These are phyloP conservation scores for Nesometra sesokonis DNA, from an alignment of 35 echinoderm and acorn worm species.

Conservation along the genomic window DNA sequence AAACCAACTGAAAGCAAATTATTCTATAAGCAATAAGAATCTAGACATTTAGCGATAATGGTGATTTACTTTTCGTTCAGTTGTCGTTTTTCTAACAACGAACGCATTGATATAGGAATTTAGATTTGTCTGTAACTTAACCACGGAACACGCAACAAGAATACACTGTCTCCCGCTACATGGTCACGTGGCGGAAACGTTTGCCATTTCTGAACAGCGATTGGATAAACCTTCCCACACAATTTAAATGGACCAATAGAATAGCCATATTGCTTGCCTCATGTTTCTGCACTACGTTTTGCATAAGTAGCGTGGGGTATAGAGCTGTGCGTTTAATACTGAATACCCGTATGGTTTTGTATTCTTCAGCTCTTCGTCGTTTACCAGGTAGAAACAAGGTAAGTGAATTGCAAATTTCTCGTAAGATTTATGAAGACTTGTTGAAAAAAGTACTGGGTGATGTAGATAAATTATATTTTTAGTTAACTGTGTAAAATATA, in stretches of 20 bases:
- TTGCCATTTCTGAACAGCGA: background rate
- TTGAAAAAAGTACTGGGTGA: background rate
- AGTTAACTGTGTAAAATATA: background rate
- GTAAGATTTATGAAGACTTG: background rate
- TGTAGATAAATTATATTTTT: background rate
- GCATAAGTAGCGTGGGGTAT: conserved; percentile 73
- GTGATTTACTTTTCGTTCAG: no score
- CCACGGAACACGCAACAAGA: no score
- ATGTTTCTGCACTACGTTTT: conserved; percentile 22
- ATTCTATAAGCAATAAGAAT: no score
- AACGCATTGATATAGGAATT: no score
- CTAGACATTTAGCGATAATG: no score
- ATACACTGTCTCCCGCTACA: no score
- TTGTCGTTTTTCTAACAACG: no score
- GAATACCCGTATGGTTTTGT: background rate
- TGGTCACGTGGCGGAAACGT: no score
- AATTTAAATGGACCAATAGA: conserved; percentile 66
- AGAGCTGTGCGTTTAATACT: no score
- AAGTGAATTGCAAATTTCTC: conserved; percentile 5
- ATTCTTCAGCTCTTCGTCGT: background rate
- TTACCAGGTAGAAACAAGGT: conserved; percentile 1
- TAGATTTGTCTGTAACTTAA: no score
- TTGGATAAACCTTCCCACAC: conserved; percentile 73
- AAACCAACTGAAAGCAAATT: no score
- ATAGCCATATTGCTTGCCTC: conserved; percentile 22